Evolutionary conservation across 2,797 vertebrate species (phyloP).

Genomic region (Sitta carolinensis): DNA sequence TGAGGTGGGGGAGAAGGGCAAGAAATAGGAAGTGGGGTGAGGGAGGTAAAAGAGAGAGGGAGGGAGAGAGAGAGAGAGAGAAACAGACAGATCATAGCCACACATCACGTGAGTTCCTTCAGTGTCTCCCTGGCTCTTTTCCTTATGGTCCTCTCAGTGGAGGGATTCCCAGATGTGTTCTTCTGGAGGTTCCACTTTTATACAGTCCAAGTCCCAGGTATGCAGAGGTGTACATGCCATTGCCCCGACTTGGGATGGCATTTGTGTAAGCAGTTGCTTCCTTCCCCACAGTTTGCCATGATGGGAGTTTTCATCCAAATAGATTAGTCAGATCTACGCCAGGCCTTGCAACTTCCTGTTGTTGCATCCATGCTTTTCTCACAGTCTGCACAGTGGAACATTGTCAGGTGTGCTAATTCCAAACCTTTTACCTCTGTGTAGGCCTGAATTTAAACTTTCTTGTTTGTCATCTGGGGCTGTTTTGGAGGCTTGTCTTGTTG

Average conservation of each 20-base stretch:
- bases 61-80: neutral
- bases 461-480: neutral
- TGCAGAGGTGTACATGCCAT: rapidly evolving
- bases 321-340: neutral
- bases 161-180: neutral
- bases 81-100: neutral
- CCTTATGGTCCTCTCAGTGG: neutral
- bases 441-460: neutral
- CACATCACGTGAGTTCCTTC: no score
- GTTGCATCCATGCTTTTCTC: neutral
- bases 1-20: no score
- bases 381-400: no score
- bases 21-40: rapidly evolving
- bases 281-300: neutral
- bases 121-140: neutral
- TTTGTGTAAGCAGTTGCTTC: neutral
- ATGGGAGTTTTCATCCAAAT: neutral
- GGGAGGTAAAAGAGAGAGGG: no score
- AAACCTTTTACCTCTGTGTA: neutral
- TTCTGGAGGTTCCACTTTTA: neutral
- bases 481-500: neutral
- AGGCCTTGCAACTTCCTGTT: neutral
- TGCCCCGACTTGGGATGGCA: neutral
- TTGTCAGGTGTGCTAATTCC: neutral
- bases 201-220: neutral